Base-by-base conservation (phyloP, 1,140 invertebrate species). In the Drosophila azteca region DNA sequence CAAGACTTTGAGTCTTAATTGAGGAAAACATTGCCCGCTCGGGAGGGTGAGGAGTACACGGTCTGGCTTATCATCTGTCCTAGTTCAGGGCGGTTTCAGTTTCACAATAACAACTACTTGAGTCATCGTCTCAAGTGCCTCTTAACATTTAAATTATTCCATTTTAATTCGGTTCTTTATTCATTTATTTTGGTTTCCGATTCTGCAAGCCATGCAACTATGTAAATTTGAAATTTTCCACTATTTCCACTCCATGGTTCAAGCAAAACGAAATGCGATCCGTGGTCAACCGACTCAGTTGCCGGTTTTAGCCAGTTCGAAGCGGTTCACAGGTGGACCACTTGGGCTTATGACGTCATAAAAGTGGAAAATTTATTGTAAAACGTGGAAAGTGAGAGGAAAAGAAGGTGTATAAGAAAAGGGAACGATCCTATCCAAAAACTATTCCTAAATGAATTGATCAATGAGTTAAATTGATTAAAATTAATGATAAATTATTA, bases 251-350 rank as follows among this genome's bases (percentile, higher is more conserved):
- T 46, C 48, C 24, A 20, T 20, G 24, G 24, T 39, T 22, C 35
- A 50, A 22, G 17, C 13, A 15, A 48, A 53, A 29, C 29, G 17
- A 6, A 48, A 54, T 22, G 11, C 17, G 39, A 44, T 41, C 29
- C 29, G n/a, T 22, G 15, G 45, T 31, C 46, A 52, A 51, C 1
- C 35, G 57, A 13, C 22, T 41, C 49, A 66, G 57, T 66, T 22
- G 66, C n/a, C 50, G 55, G 72, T 60, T 71, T 45, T 6, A 80
- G 72, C 77, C 67, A 63, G 73, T 81, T 81, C 54, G 1, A 68
- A 41, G 78, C 58, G 72, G 78, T 61, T 72, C 35, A 41, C 29
- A 7, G 6, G 17, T 22, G 5, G 26, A 51, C 8, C 17, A 20
- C 20, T 29, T 45, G 11, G 6, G 1, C 6, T 53, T 39, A 5